A percentile compares a stretch with the other conserved stretches of the same genome.
phyloP scores from a whole-genome alignment of 2,888 invertebrate species.

The Sesia apiformis region DNA sequence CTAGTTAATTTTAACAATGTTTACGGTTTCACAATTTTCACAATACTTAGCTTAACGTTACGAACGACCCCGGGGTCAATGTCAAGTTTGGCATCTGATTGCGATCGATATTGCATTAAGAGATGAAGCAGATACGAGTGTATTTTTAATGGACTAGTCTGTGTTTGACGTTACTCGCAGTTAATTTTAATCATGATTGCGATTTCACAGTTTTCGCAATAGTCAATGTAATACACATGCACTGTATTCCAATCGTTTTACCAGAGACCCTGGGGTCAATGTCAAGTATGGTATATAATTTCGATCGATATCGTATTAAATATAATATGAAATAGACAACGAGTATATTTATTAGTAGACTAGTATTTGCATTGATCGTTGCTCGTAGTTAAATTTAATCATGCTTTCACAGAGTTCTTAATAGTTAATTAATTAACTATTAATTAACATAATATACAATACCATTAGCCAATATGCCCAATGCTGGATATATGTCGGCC shows the following conservation, averaged over 20 bases:
- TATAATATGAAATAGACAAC: neutral
- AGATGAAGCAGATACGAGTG: too few relatives aligned
- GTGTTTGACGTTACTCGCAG: too few relatives aligned
- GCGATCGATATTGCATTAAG: too few relatives aligned
- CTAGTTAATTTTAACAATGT: neutral
- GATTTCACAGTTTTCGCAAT: conserved; percentile 9
- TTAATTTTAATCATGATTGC: conserved; percentile 3
- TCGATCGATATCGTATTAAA: neutral
- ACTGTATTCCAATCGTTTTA: conserved; percentile 10
- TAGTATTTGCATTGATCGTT: neutral
- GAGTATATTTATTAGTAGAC: neutral
- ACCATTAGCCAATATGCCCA: too few relatives aligned
- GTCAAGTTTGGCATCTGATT: conserved; percentile 23
- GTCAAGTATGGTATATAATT: conserved; percentile 22
- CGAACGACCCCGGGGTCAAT: conserved; percentile 21
- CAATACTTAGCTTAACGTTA: conserved; percentile 1
- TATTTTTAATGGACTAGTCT: too few relatives aligned
- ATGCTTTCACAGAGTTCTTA: too few relatives aligned
- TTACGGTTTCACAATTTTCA: conserved; percentile 11
- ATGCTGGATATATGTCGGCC: too few relatives aligned
- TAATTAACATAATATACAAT: too few relatives aligned
- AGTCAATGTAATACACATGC: conserved; percentile 4
- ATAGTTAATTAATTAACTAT: too few relatives aligned
- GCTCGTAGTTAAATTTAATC: too few relatives aligned
- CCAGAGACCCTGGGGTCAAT: conserved; percentile 21